These are phyloP conservation scores for Brachionus rubens DNA, from an alignment of 1,140 invertebrate genomes.

Conservation along the genomic window DNA sequence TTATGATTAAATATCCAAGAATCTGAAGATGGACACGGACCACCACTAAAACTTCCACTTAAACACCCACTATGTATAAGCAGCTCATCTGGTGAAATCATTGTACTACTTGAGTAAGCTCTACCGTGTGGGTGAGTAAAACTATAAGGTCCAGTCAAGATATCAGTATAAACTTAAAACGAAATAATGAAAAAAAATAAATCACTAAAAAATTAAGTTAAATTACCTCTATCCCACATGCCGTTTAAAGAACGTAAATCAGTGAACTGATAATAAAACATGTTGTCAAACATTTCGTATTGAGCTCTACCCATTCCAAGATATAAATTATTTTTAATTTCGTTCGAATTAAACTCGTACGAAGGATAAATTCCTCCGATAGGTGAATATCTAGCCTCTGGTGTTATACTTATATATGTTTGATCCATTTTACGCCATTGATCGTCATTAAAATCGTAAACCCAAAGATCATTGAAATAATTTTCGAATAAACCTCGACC, in stretches of 20 bases:
- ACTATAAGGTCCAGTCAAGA: conserved; percentile 47
- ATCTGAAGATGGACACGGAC: conserved; percentile 50
- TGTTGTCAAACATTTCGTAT: conserved; percentile 46
- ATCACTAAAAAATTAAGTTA: no score
- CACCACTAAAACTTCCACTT: conserved; percentile 49
- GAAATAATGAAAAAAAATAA: not conserved
- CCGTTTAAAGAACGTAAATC: not conserved
- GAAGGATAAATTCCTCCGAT: conserved; percentile 38
- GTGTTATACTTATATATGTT: conserved; percentile 30
- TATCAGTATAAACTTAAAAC: conserved; percentile 42
- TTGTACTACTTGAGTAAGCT: conserved; percentile 48
- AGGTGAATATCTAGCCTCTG: conserved; percentile 22
- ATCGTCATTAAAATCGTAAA: conserved; percentile 36
- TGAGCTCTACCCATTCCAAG: conserved; percentile 34
- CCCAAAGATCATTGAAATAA: conserved; percentile 42
- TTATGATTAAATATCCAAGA: conserved; percentile 50
- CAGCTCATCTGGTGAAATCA: conserved; percentile 48
- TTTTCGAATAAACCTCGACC: conserved; percentile 16
- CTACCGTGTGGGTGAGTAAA: conserved; percentile 50
- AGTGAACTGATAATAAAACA: conserved; percentile 25
- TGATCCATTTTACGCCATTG: conserved; percentile 46
- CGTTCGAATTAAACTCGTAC: not conserved
- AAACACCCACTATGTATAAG: conserved; percentile 51
- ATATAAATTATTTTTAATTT: conserved; percentile 3
- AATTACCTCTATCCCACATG: conserved; percentile 36